Evolutionary conservation across 1,140 invertebrate species (phyloP), one percentile per base, ranked within the genome.

Genomic region (Hylaeus volcanicus): DNA sequence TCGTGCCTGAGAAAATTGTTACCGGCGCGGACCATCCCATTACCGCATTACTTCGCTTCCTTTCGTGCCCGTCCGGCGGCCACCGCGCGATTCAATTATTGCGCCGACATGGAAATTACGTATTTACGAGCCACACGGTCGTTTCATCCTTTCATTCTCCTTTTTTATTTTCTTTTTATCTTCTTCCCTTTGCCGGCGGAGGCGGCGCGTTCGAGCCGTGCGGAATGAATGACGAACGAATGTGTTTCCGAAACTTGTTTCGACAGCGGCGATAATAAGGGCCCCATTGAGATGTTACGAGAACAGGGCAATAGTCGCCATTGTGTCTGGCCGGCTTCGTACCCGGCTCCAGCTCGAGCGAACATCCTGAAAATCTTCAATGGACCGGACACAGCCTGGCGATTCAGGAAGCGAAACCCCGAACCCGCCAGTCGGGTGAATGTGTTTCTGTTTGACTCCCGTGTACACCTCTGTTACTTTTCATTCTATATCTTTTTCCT

Each of bases 261-360:
- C 89, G 88, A 89, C 88, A 88, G 83, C 88, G 87, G 77, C 86
- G 82, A 86, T 87, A 90, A 91, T 89, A 89, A 91, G 86, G 82
- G 56, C 80, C 26, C 79, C 87, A 89, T 90, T 90, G 83, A 90
- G 79, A 75, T 37, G 69, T 56, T 55, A 74, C 55, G 64, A 58
- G 53, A 55, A 48, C 48, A 26, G 65, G 66, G 85, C 78, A 87
- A 89, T 75, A 77, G 65, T 80, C 73, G 82, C 74, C 84, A 90
- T 91, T 91, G 88, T 90, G 81, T 86, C 76, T 84, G 69, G 1
- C 26, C 41, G 74, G 56, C 6, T 79, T 85, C 81, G 81, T 91
- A 91, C 88, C 88, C 88, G 87, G 80, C 76, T 84, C 64, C 74
- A 73, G 78, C 81, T 85, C 79, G 79, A 90, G 82, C 90, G 90